phyloP scores from a whole-genome alignment of 2,113 vertebrate species.

The Lepus americanus region DNA sequence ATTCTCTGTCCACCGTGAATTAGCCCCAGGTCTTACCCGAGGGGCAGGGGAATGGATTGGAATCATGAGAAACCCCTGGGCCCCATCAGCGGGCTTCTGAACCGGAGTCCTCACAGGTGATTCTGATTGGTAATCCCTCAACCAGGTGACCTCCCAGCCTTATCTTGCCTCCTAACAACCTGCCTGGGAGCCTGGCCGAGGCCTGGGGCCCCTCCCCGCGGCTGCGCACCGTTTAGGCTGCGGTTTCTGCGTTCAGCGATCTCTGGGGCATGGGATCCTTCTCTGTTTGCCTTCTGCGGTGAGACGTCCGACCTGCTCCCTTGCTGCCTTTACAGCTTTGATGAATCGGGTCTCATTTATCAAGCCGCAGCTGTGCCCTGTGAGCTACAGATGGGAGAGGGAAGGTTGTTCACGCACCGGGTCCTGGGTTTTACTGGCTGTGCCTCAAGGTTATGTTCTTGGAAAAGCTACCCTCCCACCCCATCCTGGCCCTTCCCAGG shows the following conservation, averaged over 20 bases:
- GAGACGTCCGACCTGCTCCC: neutral
- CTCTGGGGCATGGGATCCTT: neutral
- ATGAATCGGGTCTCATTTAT: slow-evolving; percentile 69
- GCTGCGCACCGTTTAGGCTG: neutral
- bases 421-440: slow-evolving; percentile 36
- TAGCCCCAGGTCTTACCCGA: neutral
- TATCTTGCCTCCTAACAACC: neutral
- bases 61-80: neutral
- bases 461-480: neutral
- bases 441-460: slow-evolving; percentile 32
- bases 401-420: neutral
- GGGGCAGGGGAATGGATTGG: neutral
- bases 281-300: neutral
- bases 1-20: neutral
- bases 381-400: slow-evolving; percentile 16
- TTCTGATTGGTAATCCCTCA: neutral
- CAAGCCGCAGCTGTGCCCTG: slow-evolving; percentile 2
- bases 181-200: neutral
- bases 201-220: neutral
- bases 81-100: neutral
- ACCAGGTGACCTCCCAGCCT: too few relatives aligned
- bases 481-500: neutral
- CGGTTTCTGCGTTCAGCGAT: neutral
- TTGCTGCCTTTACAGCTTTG: neutral
- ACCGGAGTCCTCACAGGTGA: neutral